phyloP scores from a whole-genome alignment of 2,888 invertebrate species.

The Halictus quadricinctus region DNA sequence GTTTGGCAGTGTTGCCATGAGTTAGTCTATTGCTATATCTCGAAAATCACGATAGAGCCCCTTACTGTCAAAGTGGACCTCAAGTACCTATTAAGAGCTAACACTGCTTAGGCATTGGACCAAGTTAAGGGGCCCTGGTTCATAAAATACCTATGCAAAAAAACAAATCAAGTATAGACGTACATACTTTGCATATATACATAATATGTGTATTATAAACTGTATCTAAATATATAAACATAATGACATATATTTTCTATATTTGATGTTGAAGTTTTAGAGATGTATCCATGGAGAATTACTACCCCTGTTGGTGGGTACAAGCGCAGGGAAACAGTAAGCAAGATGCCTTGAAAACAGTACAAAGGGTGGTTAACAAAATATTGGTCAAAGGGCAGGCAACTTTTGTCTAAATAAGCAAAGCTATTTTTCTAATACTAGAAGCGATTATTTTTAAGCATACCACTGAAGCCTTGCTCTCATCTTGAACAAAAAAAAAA shows the following conservation, averaged over 20 bases:
- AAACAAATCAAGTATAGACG: constrained; percentile 77
- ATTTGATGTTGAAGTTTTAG: constrained; percentile 82
- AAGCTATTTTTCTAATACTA: constrained; percentile 82
- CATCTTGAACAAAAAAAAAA: constrained; percentile 69
- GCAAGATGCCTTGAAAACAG: constrained; percentile 83
- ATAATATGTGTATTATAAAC: constrained; percentile 77
- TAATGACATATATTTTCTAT: constrained; percentile 82
- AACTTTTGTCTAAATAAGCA: constrained; percentile 82
- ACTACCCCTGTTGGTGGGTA: constrained; percentile 69
- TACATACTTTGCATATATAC: constrained; percentile 75
- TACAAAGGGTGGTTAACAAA: constrained; percentile 81
- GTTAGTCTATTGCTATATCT: constrained; percentile 67
- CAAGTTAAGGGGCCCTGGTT: constrained; percentile 72
- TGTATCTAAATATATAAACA: constrained; percentile 79
- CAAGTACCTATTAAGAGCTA: constrained; percentile 75
- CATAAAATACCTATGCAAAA: constrained; percentile 69
- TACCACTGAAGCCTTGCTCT: constrained; percentile 83
- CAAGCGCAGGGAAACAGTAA: constrained; percentile 81
- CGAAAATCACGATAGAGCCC: constrained; percentile 71
- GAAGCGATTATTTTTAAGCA: constrained; percentile 80
- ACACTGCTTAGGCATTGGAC: constrained; percentile 73
- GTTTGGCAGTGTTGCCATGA: constrained; percentile 58
- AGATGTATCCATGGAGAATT: constrained; percentile 78
- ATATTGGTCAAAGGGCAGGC: constrained; percentile 82
- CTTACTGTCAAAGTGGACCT: constrained; percentile 72